Conservation (phyloP, 2,888 invertebrate species). For the Pseudococcus viburni region DNA sequence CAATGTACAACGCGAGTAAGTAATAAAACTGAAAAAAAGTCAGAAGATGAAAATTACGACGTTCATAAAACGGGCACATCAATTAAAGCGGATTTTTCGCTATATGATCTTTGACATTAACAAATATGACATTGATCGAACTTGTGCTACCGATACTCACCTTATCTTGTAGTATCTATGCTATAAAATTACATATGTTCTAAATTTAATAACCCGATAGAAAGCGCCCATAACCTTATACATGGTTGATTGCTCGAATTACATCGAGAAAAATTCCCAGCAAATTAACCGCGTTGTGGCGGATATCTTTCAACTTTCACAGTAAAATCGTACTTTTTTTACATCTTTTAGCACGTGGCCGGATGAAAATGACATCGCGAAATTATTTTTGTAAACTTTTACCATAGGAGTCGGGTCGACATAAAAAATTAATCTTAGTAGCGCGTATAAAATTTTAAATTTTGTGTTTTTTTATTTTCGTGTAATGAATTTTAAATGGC, state of each 20-base stretch:
- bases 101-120: conserved; percentile 31
- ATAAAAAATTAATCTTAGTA: background rate
- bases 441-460: background rate
- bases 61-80: background rate
- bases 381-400: background rate
- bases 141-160: background rate
- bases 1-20: background rate
- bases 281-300: background rate
- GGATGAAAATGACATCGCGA: background rate
- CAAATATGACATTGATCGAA: conserved; percentile 36
- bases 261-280: conserved; percentile 25
- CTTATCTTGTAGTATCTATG: background rate
- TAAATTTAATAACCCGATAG: conserved; percentile 37
- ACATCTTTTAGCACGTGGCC: background rate
- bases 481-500: background rate
- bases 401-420: background rate
- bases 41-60: background rate
- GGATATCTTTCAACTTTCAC: background rate
- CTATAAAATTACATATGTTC: conserved; percentile 1
- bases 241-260: conserved; percentile 33
- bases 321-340: background rate
- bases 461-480: background rate
- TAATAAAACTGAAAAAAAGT: background rate
- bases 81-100: conserved; percentile 36
- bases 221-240: conserved; percentile 33